Conservation (phyloP, 2,888 invertebrate species). For the Boloria euphrosyne region DNA sequence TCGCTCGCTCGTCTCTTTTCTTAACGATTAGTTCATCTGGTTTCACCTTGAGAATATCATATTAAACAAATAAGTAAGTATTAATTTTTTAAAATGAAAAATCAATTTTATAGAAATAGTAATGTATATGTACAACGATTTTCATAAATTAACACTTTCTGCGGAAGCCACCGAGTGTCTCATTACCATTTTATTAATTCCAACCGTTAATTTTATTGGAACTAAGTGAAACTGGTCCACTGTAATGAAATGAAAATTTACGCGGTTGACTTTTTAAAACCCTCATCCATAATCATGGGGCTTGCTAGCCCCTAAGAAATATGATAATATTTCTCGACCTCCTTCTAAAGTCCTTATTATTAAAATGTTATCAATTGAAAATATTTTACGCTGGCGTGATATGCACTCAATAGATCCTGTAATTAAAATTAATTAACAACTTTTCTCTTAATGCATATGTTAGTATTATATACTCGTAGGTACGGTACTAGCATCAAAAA, state of each 20-base stretch:
- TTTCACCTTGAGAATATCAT: no score
- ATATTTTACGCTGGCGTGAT: not conserved
- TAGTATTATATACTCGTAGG: no score
- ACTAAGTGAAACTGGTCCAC: slow-evolving; percentile 53
- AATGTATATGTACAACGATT: slow-evolving; percentile 20
- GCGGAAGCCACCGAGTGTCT: slow-evolving; percentile 38
- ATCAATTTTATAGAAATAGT: no score
- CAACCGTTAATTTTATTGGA: slow-evolving; percentile 62
- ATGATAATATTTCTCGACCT: slow-evolving; percentile 17
- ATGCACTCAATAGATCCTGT: not conserved
- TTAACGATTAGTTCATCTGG: no score
- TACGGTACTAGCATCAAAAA: no score
- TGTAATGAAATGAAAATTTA: slow-evolving; percentile 45
- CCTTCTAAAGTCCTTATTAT: not conserved
- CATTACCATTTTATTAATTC: slow-evolving; percentile 73
- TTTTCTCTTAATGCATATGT: no score
- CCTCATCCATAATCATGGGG: slow-evolving; percentile 36
- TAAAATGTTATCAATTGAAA: not conserved
- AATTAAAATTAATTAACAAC: no score
- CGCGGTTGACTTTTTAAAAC: slow-evolving; percentile 33
- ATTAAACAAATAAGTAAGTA: no score
- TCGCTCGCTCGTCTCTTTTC: no score
- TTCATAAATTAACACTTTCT: slow-evolving; percentile 45
- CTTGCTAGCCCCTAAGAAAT: no score
- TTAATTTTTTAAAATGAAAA: no score